phyloP scores from a whole-genome alignment of 2,797 vertebrate species.

The Pteronotus mesoamericanus region DNA sequence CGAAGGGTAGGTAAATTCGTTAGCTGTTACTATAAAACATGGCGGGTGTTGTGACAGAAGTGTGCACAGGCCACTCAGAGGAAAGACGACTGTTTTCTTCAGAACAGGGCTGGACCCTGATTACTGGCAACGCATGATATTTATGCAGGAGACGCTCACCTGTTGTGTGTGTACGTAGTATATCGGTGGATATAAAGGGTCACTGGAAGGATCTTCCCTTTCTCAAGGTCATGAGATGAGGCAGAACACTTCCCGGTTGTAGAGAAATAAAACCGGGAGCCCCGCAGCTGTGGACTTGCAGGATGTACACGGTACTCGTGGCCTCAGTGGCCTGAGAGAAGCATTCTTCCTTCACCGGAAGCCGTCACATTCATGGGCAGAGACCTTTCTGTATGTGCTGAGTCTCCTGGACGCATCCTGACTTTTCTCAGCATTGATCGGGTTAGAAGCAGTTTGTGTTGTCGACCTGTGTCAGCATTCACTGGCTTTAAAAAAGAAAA shows the following conservation, averaged over 20 bases:
- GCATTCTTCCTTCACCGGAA: neutral
- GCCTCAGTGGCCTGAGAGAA: slow-evolving; percentile 40
- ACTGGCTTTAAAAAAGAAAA: neutral
- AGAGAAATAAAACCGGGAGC: neutral
- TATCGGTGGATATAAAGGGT: neutral
- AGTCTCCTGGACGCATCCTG: accelerated
- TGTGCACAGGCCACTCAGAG: neutral
- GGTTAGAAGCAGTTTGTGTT: slow-evolving; percentile 41
- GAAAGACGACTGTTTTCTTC: neutral
- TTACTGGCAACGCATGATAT: neutral
- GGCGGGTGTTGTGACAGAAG: neutral
- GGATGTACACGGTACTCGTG: slow-evolving; percentile 34
- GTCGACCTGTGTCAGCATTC: neutral
- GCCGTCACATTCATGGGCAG: slow-evolving; percentile 39
- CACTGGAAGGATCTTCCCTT: neutral
- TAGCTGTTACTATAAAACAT: neutral
- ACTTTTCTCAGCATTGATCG: slow-evolving; percentile 1
- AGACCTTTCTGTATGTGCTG: neutral
- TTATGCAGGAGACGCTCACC: neutral
- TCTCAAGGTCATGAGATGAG: neutral
- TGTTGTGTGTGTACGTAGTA: neutral
- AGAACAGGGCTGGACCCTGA: neutral
- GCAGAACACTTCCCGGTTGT: slow-evolving; percentile 13
- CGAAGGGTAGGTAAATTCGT: neutral
- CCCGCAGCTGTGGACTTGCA: slow-evolving; percentile 15